These are phyloP conservation scores for Holotrichia oblita DNA, from an alignment of 1,140 invertebrate species.

Conservation along the genomic window DNA sequence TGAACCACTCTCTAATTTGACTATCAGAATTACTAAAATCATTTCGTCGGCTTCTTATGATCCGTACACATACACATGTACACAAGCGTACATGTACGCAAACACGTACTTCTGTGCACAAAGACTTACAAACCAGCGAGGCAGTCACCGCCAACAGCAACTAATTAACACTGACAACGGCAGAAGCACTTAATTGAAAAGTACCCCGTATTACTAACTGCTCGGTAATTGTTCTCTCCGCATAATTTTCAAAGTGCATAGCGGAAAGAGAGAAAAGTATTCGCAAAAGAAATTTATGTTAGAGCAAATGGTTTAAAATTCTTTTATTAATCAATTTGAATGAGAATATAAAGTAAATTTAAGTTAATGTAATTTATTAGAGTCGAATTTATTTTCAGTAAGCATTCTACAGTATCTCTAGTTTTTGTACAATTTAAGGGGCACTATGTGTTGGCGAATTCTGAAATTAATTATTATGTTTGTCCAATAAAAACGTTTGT, in stretches of 20 bases:
- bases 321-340: background rate
- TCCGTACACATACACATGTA: conserved; percentile 1
- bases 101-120: background rate
- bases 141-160: conserved; percentile 31
- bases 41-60: conserved; percentile 33
- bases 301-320: background rate
- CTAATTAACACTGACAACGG: conserved; percentile 35
- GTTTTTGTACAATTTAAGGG: background rate
- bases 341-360: background rate
- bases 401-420: background rate
- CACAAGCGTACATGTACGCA: background rate
- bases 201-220: conserved; percentile 28
- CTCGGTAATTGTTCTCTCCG: conserved; percentile 27
- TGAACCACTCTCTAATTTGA: conserved; percentile 46
- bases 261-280: background rate
- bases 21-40: conserved; percentile 40
- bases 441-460: background rate
- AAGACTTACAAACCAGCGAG: conserved; percentile 15
- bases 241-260: conserved; percentile 32
- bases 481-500: no score
- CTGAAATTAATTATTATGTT: no score
- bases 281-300: background rate
- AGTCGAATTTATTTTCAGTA: background rate
- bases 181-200: conserved; percentile 36
- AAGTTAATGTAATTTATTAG: background rate